A percentile compares a stretch with the other conserved stretches of the same genome.
Conservation (phyloP, 2,888 invertebrate genomes). For the Byasa hedistus region DNA sequence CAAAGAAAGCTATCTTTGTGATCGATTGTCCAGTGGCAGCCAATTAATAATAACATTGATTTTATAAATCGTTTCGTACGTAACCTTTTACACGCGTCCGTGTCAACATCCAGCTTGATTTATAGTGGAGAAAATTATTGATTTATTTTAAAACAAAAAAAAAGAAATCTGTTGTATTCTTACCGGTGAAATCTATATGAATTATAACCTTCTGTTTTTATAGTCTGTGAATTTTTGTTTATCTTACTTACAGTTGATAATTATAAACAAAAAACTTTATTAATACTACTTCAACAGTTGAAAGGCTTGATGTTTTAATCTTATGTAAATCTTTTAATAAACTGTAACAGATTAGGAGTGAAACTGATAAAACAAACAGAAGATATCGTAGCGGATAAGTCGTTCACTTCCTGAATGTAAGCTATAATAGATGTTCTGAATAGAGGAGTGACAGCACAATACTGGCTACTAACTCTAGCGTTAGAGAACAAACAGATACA, state of each 20-base stretch:
- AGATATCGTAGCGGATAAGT: slow-evolving; percentile 5
- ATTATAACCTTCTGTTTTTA: neutral
- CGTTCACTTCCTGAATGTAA: slow-evolving; percentile 19
- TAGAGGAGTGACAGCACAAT: slow-evolving; percentile 28
- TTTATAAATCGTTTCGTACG: neutral
- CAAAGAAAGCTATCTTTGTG: neutral
- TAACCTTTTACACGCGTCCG: slow-evolving; percentile 16
- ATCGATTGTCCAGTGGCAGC: slow-evolving; percentile 2
- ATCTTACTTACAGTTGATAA: neutral
- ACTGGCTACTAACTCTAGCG: slow-evolving; percentile 25
- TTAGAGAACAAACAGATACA: slow-evolving; percentile 27
- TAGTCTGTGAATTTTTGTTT: too few species aligned
- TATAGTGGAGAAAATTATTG: neutral
- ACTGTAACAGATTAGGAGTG: neutral
- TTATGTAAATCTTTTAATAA: too few species aligned
- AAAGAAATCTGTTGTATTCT: neutral
- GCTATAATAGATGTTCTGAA: slow-evolving; percentile 23
- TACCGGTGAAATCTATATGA: neutral
- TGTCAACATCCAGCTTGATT: slow-evolving; percentile 2
- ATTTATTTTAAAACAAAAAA: neutral
- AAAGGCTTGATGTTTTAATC: neutral
- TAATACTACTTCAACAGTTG: too few species aligned
- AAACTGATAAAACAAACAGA: slow-evolving; percentile 6
- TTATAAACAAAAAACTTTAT: too few species aligned
- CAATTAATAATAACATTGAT: neutral